Base-by-base conservation (phyloP, 2,797 vertebrate species). In the Sebastes reedi region DNA sequence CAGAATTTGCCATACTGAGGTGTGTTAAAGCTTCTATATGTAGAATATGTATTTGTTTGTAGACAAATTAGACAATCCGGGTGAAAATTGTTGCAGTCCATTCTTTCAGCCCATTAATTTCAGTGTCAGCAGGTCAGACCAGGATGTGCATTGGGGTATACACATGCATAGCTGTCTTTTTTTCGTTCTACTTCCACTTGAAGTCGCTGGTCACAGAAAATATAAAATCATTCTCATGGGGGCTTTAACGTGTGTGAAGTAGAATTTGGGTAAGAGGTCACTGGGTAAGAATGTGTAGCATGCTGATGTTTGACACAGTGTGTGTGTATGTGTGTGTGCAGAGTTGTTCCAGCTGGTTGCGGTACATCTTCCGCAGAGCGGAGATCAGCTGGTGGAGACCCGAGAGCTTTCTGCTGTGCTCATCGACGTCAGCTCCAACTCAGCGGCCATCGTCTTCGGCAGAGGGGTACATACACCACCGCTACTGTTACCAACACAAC, bases 281-380 rank as follows among this genome's bases (percentile, higher is more conserved):
- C 65, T 78, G 64, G 50, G 65, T 75, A 29, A 54, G 50, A 67
- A 50, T 78, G 69, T 79, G 65, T n/a, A 50, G 55, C 14, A 46
- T 42, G 46, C 74, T 73, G 32, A 56, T 66, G 58, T 83, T 56
- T 78, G n/a, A 59, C 27, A 7, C 9, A n/a, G 24, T 67, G 6
- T 85, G 36, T 81, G 52, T 30, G 13, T 82, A 22, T 79, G 13
- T 86, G 20, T 78, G 46, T 69, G 34, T 79, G 27, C 89, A 99
- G 98, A 96, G 81, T 10, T 39, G 3, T 97, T 95, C 94, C 97
- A 98, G 71, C 91, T 99, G 87, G 94, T 97, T 59, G 96, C 96
- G 0, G 79, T 97, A 36, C 95, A 94, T 74, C 92, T 99, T 77
- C 93, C 97, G 2, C 96, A 94, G 91, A 94, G 93, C 13, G 78